Conservation (phyloP, 1,140 invertebrate genomes). For the Pygmarrhopalites habei region DNA sequence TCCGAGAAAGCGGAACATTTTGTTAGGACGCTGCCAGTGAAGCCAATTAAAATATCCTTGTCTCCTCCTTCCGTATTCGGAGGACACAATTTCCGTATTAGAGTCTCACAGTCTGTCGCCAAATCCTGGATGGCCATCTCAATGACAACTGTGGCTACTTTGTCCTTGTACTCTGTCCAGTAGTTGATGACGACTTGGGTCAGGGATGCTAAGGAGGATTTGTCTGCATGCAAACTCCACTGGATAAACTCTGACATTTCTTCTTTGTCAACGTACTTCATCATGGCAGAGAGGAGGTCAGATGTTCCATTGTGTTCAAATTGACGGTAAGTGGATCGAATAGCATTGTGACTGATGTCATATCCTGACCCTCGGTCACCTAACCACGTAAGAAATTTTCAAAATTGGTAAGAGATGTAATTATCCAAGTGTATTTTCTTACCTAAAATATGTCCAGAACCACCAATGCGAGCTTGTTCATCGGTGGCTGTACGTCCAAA, state of each 20-base stretch:
- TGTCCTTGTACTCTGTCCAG: slow-evolving; percentile 15
- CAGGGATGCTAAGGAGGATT: slow-evolving; percentile 24
- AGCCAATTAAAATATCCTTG: slow-evolving; percentile 16
- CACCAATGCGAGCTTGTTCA: slow-evolving; percentile 32
- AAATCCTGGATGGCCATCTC: slow-evolving; percentile 9
- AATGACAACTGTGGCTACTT: slow-evolving; percentile 4
- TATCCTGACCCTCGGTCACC: slow-evolving; percentile 30
- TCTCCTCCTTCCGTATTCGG: not conserved
- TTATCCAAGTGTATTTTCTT: no score
- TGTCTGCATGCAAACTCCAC: slow-evolving; percentile 20
- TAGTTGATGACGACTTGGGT: slow-evolving; percentile 9
- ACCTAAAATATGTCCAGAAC: slow-evolving; percentile 28
- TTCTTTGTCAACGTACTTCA: slow-evolving; percentile 3
- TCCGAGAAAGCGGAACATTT: slow-evolving; percentile 20
- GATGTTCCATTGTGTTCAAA: slow-evolving; percentile 20
- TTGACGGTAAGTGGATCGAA: slow-evolving; percentile 14
- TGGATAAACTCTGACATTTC: slow-evolving; percentile 14
- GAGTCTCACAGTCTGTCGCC: slow-evolving; percentile 1
- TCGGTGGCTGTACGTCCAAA: slow-evolving; percentile 11
- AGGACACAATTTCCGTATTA: not conserved
- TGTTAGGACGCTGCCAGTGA: slow-evolving; percentile 32
- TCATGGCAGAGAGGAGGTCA: slow-evolving; percentile 8
- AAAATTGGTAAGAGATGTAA: no score
- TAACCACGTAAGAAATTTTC: no score
- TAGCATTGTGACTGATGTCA: slow-evolving; percentile 10